These are phyloP conservation scores for Helicolenus hilgendorfi DNA, from an alignment of 2,797 vertebrate genomes.

Conservation along the genomic window DNA sequence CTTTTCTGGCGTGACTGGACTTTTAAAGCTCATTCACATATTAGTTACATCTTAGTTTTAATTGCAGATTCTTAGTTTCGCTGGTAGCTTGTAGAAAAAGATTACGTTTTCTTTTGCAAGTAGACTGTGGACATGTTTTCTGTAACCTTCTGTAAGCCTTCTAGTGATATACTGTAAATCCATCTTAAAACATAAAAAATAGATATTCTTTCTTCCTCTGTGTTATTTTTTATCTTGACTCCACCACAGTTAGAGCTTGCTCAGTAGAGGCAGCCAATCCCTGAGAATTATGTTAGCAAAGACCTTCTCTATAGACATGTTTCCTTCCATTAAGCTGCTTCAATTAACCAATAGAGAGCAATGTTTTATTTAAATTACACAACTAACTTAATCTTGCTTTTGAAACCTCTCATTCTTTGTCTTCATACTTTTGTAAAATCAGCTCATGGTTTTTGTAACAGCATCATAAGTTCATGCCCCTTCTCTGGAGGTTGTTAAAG, in stretches of 20 bases:
- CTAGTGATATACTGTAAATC: not conserved
- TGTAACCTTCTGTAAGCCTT: not conserved
- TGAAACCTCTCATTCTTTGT: not conserved
- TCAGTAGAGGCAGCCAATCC: not conserved
- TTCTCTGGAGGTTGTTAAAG: not conserved
- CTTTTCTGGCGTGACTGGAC: not conserved
- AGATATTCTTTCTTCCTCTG: not conserved
- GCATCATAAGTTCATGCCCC: not conserved
- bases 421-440: not conserved
- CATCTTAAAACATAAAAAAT: not conserved
- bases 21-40: not conserved
- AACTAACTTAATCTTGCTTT: not conserved
- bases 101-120: no score
- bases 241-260: not conserved
- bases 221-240: not conserved
- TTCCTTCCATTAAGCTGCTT: not conserved
- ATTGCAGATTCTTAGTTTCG: not conserved
- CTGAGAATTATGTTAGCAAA: not conserved
- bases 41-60: not conserved
- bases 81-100: not conserved
- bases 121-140: no score
- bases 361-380: not conserved
- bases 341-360: not conserved
- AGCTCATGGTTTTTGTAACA: not conserved
- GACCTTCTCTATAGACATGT: not conserved